Evolutionary conservation across 2,113 vertebrate species (phyloP).

Genomic region (Elanus axillaris): DNA sequence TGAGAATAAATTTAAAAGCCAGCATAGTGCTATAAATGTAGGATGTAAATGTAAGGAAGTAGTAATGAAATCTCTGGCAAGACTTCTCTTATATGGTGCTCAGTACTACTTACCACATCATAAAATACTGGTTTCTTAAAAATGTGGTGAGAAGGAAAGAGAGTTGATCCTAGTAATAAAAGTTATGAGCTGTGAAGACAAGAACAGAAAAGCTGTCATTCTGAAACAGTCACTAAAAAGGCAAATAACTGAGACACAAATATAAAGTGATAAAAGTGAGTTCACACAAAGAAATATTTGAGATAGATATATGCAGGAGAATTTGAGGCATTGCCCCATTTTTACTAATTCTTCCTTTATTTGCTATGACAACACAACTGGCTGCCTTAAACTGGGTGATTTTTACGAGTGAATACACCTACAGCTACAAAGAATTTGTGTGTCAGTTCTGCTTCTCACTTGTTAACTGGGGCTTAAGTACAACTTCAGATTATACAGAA

Average conservation of each 20-base stretch:
- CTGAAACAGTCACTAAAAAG: not conserved
- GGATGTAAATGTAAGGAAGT: conserved; percentile 34
- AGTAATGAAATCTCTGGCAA: conserved; percentile 48
- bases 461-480: not conserved
- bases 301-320: not conserved
- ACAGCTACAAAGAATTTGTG: not conserved
- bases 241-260: not conserved
- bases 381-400: not conserved
- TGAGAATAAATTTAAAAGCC: conserved; percentile 42
- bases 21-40: not conserved
- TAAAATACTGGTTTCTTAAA: conserved; percentile 58
- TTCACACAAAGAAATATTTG: not conserved
- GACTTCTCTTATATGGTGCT: conserved; percentile 19
- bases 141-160: conserved; percentile 35
- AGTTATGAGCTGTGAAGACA: conserved; percentile 43
- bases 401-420: not conserved
- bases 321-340: not conserved
- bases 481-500: not conserved
- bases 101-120: conserved; percentile 49
- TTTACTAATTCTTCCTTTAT: not conserved
- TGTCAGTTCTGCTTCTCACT: not conserved
- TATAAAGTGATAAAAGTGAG: not conserved
- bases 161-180: conserved; percentile 51
- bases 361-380: not conserved
- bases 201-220: not conserved